Base-by-base conservation (phyloP, 2,797 vertebrate species). In the Oreonectes daqikongensis region DNA sequence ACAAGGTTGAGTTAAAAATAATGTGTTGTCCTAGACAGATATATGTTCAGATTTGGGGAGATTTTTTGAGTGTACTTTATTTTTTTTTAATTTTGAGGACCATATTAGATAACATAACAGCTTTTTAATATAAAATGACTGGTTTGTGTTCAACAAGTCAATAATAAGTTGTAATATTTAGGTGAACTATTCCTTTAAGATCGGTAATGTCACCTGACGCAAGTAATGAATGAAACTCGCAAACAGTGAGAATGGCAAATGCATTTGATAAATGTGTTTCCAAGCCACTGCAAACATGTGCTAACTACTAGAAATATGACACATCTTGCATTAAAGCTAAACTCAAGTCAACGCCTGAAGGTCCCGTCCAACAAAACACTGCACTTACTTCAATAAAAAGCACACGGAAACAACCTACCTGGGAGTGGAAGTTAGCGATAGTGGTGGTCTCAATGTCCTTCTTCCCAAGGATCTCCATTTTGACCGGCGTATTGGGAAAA, bases 381-480 rank as follows among this genome's bases (percentile, higher is more conserved):
- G 15, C 22, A 12, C 24, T 24, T 24, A 53, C 22, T 3, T 24
- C 1, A 18, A 9, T 59, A 11, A 59, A 18, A 15, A 28, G 15
- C 28, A 68, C 5, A 65, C 63, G 63, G 20, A 2, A 1, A 22
- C 17, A 28, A 17, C 57, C 9, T 93, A 99, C 97, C 97, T 99
- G 97, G 93, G 96, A 93, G 90, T 98, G 97, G 91, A 99, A 99
- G 88, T 95, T 97, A 82, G 95, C 94, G 86, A 99, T 99, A 1
- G 97, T 99, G 69, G 97, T 99, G 46, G 97, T 99, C 91, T 98
- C 97, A 22, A 99, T 99, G 90, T 99, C 97, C 86, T 99, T 99
- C 93, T 99, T 99, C 86, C 97, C 97, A 88, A 99, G 88, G 82
- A 98, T 95, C 93, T 99, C 97, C 96, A 99, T 95, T 92, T 99